Evolutionary conservation across 2,888 invertebrate species (phyloP), one percentile per base, ranked within the genome.

Genomic region (Tridacna crocea): DNA sequence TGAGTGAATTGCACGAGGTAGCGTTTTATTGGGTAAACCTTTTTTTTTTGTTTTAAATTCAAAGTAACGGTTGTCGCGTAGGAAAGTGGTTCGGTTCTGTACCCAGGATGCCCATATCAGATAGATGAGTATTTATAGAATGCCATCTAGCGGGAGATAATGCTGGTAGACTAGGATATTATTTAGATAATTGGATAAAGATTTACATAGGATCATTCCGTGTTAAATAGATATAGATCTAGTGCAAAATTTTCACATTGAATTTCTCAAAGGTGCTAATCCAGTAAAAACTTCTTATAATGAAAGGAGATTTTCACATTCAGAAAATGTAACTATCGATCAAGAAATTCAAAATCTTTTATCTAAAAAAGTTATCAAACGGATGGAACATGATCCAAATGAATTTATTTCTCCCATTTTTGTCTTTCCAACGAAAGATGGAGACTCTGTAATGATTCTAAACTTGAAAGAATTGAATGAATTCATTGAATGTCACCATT

Each of bases 381-480:
- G 79, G 22, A 73, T 73, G 17, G 17, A 73, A 13, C 61, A 46
- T 27, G n/a, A 58, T 0, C 4, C 27, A 48, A 60, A 58, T 19
- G n/a, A 81, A 48, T 77, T 60, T 65, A 75, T 88, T 36, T 88
- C 87, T 46, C 80, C 76, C 26, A 76, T 84, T 51, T 84, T 85
- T 19, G 47, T 76, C 24, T 22, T 55, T 12, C 80, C 79, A 15
- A 85, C 85, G 55, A 80, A 79, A 60, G 27, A 72, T 51, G 82
- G 83, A n/a, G 26, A 46, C 17, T 75, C 70, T 51, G 76, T 83
- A 70, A 51, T 85, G 46, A 87, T 87, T 24, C 77, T n/a, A n/a
- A n/a, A n/a, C n/a, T n/a, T n/a, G n/a, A n/a, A n/a, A n/a, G n/a
- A n/a, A n/a, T n/a, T n/a, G 10, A 83, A 80, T 73, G 19, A 80